These are phyloP conservation scores for Erinaceus europaeus DNA, from an alignment of 2,113 vertebrate species.

Conservation along the genomic window DNA sequence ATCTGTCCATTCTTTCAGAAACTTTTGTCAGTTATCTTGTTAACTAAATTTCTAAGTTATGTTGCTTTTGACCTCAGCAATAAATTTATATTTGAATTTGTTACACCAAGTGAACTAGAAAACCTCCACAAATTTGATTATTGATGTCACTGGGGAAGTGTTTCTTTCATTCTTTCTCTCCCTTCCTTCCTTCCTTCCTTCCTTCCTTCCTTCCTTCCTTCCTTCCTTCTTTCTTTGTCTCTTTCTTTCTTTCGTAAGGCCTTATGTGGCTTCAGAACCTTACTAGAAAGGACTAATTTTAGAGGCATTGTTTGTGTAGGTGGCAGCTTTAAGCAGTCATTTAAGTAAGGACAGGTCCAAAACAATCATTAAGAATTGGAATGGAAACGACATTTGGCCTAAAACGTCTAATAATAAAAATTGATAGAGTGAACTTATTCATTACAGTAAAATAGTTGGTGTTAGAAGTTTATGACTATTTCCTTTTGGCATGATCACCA, in stretches of 20 bases:
- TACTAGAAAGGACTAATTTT: neutral
- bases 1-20: constrained; percentile 61
- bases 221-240: no score
- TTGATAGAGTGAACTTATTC: neutral
- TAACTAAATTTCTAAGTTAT: constrained; percentile 49
- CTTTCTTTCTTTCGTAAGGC: no score
- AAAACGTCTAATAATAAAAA: constrained; percentile 8
- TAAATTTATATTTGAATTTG: constrained; percentile 62
- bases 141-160: constrained; percentile 18
- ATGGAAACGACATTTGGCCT: constrained; percentile 6
- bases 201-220: no score
- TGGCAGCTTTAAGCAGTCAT: neutral
- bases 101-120: constrained; percentile 16
- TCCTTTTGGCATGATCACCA: constrained; percentile 7
- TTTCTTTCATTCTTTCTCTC: constrained; percentile 42
- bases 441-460: constrained; percentile 7
- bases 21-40: constrained; percentile 65
- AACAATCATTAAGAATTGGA: neutral
- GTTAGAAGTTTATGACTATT: constrained; percentile 27
- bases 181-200: no score
- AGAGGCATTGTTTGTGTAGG: neutral
- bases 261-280: constrained; percentile 52
- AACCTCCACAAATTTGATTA: constrained; percentile 19
- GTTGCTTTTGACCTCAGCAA: neutral
- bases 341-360: neutral